Evolutionary conservation across 1,140 invertebrate species (phyloP), one percentile per base, ranked within the genome.

Genomic region (Campoletis sonorensis): DNA sequence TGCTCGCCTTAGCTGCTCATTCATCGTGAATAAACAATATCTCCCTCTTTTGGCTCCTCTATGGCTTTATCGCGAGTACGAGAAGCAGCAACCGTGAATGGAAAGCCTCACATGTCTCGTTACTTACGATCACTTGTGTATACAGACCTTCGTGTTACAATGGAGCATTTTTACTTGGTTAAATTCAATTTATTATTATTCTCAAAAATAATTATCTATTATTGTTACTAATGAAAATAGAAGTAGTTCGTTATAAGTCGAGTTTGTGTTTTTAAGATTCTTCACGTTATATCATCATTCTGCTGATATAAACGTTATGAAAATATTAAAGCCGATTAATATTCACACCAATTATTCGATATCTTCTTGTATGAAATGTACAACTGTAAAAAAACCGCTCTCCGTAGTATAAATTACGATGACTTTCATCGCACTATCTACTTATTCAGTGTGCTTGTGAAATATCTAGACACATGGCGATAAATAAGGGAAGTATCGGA

Each of bases 11-110:
- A 8, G 30, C 45, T 30, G 49, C 51, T 79, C 76, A 51, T 58
- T 79, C 76, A 51, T 75, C 49, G 72, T 33, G 72, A 75, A 54
- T 75, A 75, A 75, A 75, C 49, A 75, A 75, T 72, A 49, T 72
- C 70, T 72, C 21, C 68, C 18, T 72, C 21, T 72, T 54, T 54
- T 54, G 4, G 16, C 51, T 54, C 27, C 61, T 64, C 23, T 13
- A 23, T 26, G 11, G 4, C 23, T 26, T 64, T 49, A 72, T 72
- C 68, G 30, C 68, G 68, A 37, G 68, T 18, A n/a, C 68, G 11
- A n/a, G 68, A 33, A 33, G 33, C 8, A 54, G 16, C 18, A 64
- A 64, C 21, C 13, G 61, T 64, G 61, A 64, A 64, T 64, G 61
- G 23, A 21, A 64, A 64, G 23, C n/a, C 61, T 64, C 61, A 2